A percentile compares a stretch with the other conserved stretches of the same genome.
These are phyloP conservation scores for Ailuropoda melanoleuca DNA, from an alignment of 2,113 vertebrate genomes.

Conservation along the genomic window DNA sequence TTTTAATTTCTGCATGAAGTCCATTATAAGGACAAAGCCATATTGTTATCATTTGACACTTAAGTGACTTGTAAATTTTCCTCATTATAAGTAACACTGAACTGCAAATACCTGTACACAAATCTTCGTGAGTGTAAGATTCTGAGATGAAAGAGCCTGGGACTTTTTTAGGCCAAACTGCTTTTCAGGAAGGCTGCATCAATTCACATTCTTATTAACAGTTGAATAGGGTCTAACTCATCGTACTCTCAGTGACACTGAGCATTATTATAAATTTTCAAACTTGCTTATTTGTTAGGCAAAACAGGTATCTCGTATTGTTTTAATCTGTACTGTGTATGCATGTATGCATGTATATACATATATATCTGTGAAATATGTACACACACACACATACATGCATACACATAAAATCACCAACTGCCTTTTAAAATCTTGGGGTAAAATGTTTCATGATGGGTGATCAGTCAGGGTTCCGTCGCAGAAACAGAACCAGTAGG, in stretches of 20 bases:
- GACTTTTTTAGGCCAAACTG: background rate
- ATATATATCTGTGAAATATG: background rate
- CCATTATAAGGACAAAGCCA: background rate
- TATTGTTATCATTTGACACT: background rate
- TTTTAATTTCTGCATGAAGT: background rate
- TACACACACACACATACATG: background rate
- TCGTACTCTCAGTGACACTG: background rate
- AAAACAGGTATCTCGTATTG: background rate
- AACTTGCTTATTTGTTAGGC: background rate
- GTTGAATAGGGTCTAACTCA: background rate
- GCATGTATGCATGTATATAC: background rate
- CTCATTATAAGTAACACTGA: background rate
- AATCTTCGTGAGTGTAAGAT: background rate
- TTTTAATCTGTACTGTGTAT: background rate
- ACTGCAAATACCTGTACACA: background rate
- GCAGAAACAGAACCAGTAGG: background rate
- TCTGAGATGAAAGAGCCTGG: background rate
- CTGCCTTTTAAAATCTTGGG: background rate
- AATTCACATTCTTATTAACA: background rate
- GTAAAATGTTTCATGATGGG: background rate
- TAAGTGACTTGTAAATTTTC: background rate
- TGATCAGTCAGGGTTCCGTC: background rate
- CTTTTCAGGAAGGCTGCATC: background rate
- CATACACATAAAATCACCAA: background rate
- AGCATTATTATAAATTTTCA: background rate